Conservation (phyloP, 2,797 vertebrate genomes). For the Chrosomus eos region DNA sequence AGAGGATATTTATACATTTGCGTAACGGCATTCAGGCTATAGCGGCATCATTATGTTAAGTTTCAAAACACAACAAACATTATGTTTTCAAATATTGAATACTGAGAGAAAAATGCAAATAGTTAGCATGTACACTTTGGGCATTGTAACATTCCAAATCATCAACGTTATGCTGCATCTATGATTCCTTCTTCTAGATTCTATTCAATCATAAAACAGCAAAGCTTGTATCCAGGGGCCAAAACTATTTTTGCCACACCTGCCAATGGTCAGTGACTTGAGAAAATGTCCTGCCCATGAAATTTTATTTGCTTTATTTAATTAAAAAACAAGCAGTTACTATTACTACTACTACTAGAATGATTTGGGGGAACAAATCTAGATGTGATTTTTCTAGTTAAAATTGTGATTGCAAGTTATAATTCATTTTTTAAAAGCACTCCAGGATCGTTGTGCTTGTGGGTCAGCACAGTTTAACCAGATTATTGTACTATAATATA, state of each 20-base stretch:
- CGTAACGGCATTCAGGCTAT: not conserved
- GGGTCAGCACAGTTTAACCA: not conserved
- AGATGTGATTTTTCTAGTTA: too few species aligned
- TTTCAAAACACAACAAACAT: not conserved
- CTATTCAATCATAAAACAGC: not conserved
- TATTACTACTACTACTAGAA: too few species aligned
- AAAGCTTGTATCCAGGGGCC: not conserved
- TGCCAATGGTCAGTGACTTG: not conserved
- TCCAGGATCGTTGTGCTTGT: not conserved
- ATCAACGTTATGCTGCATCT: not conserved
- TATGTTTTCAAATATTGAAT: not conserved
- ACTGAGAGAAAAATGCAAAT: not conserved
- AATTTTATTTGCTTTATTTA: not conserved
- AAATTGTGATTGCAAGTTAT: too few species aligned
- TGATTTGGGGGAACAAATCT: too few species aligned
- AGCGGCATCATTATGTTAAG: not conserved
- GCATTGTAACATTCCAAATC: not conserved
- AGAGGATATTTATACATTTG: not conserved
- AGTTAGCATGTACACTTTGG: not conserved
- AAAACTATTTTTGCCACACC: not conserved
- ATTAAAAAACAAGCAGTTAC: not conserved
- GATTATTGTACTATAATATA: too few species aligned
- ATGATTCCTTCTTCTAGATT: not conserved
- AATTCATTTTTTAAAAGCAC: not conserved
- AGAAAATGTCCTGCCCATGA: not conserved